Evolutionary conservation across 2,113 vertebrate genomes (phyloP).

Genomic region (Macrotis lagotis): DNA sequence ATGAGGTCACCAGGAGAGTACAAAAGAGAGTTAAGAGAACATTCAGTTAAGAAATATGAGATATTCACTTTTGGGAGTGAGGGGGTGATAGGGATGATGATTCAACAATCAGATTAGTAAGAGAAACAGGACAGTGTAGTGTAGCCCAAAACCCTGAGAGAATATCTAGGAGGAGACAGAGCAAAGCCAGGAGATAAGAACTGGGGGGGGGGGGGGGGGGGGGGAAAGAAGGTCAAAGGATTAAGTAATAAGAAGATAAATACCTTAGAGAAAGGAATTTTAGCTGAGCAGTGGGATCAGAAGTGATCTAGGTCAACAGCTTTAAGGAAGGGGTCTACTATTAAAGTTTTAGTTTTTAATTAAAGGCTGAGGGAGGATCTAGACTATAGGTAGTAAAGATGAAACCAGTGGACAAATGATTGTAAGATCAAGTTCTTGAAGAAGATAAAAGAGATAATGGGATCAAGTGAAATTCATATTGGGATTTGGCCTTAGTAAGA

Average conservation of each 20-base stretch:
- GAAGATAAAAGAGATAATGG: not conserved
- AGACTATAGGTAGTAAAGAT: not conserved
- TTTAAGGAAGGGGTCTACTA: not conserved
- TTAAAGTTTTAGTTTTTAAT: not conserved
- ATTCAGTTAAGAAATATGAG: not conserved
- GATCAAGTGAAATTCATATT: slow-evolving; percentile 15
- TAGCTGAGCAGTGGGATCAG: not conserved
- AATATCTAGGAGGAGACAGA: not conserved
- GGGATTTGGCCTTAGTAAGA: not conserved
- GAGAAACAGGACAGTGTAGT: not conserved
- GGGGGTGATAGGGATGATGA: not conserved
- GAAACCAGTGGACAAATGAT: not conserved
- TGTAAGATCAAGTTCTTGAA: slow-evolving; percentile 35
- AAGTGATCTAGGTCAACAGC: not conserved
- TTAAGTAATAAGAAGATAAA: not conserved
- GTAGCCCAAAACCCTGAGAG: not conserved
- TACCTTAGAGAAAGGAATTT: not conserved
- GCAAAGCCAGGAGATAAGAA: not conserved
- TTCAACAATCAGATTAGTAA: not conserved
- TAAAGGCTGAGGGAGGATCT: slow-evolving; percentile 15
- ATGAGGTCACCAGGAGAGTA: not conserved
- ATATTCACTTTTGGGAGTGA: not conserved
- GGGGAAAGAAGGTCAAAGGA: too few species aligned
- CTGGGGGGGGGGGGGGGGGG: too few species aligned
- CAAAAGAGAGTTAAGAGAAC: not conserved